phyloP scores from a whole-genome alignment of 2,888 invertebrate genomes.

The Tryphoninae sp. region DNA sequence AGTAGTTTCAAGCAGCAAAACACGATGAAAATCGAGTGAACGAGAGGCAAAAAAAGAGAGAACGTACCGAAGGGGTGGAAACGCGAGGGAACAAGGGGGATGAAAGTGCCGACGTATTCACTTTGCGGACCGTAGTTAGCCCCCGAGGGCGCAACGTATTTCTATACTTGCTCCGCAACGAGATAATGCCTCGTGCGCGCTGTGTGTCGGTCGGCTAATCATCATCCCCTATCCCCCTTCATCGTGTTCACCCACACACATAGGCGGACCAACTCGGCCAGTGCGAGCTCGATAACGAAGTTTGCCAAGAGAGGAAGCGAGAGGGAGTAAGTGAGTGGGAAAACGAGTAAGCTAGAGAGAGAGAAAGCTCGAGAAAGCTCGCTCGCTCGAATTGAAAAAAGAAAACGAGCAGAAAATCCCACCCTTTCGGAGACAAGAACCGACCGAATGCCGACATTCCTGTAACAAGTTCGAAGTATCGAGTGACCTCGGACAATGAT shows the following conservation, averaged over 20 bases:
- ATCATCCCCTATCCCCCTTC: constrained; percentile 46
- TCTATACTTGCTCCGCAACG: constrained; percentile 57
- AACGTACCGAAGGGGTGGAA: not conserved
- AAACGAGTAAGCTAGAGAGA: not conserved
- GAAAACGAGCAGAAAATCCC: not conserved
- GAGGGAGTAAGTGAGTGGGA: not conserved
- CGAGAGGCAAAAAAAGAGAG: constrained; percentile 13
- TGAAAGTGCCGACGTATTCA: constrained; percentile 63
- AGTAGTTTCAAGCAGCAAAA: constrained; percentile 46
- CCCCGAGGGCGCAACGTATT: constrained; percentile 39
- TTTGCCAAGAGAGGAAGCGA: constrained; percentile 51
- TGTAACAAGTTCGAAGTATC: too few relatives aligned
- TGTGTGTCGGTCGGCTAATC: constrained; percentile 58
- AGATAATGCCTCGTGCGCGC: constrained; percentile 60
- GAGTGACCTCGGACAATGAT: not conserved
- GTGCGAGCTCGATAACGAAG: constrained; percentile 59
- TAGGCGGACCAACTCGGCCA: constrained; percentile 16
- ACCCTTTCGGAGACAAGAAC: too few relatives aligned
- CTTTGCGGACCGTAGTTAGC: constrained; percentile 46
- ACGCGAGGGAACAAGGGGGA: constrained; percentile 16
- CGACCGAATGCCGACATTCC: too few relatives aligned
- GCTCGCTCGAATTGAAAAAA: constrained; percentile 31
- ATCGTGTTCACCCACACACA: constrained; percentile 39
- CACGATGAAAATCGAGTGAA: constrained; percentile 19
- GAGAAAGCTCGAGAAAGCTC: constrained; percentile 9